phyloP scores from a whole-genome alignment of 2,888 invertebrate genomes.

The Zygothrica quintamaculata region DNA sequence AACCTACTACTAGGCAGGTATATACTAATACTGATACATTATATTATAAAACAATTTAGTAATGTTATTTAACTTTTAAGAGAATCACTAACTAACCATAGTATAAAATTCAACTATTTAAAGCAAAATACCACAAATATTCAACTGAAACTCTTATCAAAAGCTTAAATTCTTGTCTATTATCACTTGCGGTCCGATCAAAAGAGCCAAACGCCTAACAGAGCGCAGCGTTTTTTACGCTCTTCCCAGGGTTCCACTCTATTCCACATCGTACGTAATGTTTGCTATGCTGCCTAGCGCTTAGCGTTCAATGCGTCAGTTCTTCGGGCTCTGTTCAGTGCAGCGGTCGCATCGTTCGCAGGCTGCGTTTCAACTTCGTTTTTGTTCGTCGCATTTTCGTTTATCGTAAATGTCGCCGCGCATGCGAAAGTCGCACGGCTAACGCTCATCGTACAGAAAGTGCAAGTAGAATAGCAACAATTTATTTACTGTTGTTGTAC shows the following conservation, averaged over 20 bases:
- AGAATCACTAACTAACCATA: too few relatives aligned
- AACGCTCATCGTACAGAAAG: slow-evolving; percentile 32
- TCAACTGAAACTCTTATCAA: neutral
- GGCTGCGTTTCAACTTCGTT: neutral
- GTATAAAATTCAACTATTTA: too few relatives aligned
- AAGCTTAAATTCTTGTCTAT: too few relatives aligned
- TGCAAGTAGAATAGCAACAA: slow-evolving; percentile 22
- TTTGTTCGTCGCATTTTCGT: slow-evolving; percentile 10
- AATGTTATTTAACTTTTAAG: too few relatives aligned
- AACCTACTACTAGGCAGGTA: too few relatives aligned
- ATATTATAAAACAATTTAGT: too few relatives aligned
- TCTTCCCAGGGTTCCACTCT: too few relatives aligned
- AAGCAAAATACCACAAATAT: too few relatives aligned
- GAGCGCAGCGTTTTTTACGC: neutral
- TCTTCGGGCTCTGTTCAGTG: slow-evolving; percentile 44
- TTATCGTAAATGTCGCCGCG: slow-evolving; percentile 33
- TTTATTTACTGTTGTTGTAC: too few relatives aligned
- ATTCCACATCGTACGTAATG: too few relatives aligned
- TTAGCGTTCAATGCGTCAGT: slow-evolving; percentile 26
- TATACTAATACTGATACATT: too few relatives aligned
- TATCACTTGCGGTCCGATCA: neutral
- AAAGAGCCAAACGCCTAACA: neutral
- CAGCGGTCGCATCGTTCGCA: slow-evolving; percentile 19
- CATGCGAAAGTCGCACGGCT: slow-evolving; percentile 60
- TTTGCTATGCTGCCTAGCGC: slow-evolving; percentile 12